These are phyloP conservation scores for Neodiprion fabricii DNA, from an alignment of 1,140 invertebrate genomes.

Conservation along the genomic window DNA sequence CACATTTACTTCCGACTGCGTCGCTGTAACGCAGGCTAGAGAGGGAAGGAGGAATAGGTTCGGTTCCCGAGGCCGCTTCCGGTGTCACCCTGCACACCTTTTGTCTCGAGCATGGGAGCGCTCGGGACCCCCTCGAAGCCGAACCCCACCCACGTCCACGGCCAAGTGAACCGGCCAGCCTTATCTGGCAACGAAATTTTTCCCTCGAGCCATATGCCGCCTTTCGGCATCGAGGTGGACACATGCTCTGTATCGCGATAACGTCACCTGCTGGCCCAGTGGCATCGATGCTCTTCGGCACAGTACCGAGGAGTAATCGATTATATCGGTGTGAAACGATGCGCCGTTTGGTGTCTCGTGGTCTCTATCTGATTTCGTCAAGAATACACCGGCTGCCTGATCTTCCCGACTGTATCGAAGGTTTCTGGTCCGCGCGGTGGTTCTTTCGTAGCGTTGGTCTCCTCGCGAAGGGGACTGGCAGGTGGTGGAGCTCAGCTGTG, in stretches of 20 bases:
- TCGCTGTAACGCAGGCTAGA: not conserved
- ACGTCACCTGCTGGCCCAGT: conserved; percentile 10
- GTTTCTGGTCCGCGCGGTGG: no score
- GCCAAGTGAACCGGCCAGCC: conserved; percentile 20
- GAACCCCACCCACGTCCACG: conserved; percentile 40
- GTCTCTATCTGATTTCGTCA: no score
- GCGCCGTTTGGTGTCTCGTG: no score
- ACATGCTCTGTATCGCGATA: no score
- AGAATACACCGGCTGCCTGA: no score
- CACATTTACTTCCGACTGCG: conserved; percentile 48
- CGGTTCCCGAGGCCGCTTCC: conserved; percentile 56
- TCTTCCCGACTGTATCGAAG: no score
- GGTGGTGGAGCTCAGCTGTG: no score
- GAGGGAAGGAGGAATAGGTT: conserved; percentile 32
- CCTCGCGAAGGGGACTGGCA: no score
- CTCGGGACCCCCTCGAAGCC: conserved; percentile 55
- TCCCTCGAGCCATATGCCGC: conserved; percentile 50
- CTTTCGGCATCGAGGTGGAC: not conserved
- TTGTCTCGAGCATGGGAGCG: conserved; percentile 47
- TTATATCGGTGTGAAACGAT: no score
- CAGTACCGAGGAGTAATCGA: not conserved
- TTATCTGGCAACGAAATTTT: conserved; percentile 33
- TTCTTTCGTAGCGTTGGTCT: no score
- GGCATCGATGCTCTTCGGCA: not conserved
- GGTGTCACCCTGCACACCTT: conserved; percentile 27